These are phyloP conservation scores for Eupeodes luniger DNA, from an alignment of 2,888 invertebrate species.

Conservation along the genomic window DNA sequence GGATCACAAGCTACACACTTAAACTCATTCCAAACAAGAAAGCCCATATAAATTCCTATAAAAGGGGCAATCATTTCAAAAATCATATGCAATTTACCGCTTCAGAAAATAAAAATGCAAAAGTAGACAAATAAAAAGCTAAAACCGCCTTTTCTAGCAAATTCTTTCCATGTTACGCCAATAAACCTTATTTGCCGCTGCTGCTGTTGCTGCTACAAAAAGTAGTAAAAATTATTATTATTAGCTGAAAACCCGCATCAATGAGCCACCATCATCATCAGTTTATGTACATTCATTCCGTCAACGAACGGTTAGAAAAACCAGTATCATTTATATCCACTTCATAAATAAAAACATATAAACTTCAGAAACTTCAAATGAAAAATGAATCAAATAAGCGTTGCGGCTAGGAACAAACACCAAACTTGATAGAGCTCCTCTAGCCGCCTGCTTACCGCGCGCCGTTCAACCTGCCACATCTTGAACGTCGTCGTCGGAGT, in stretches of 20 bases:
- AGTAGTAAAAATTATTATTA: conserved; percentile 33
- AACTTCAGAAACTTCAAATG: conserved; percentile 28
- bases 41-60: conserved; percentile 33
- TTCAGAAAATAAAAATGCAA: background rate
- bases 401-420: conserved; percentile 49
- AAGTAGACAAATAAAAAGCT: background rate
- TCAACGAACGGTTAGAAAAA: conserved; percentile 33
- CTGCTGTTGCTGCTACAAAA: conserved; percentile 16
- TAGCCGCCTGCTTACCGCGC: background rate
- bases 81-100: conserved; percentile 64
- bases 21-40: background rate
- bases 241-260: conserved; percentile 44
- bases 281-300: conserved; percentile 27
- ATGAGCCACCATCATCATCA: conserved; percentile 20
- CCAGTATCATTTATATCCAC: conserved; percentile 63
- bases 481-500: background rate
- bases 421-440: conserved; percentile 26
- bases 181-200: background rate
- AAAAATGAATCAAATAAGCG: conserved; percentile 62
- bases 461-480: no score
- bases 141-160: background rate
- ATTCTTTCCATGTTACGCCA: conserved; percentile 37
- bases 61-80: conserved; percentile 50
- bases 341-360: conserved; percentile 62
- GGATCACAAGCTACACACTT: background rate